Evolutionary conservation across 1,140 invertebrate genomes (phyloP), one percentile per base, ranked within the genome.

Genomic region (Anastatus disparis): DNA sequence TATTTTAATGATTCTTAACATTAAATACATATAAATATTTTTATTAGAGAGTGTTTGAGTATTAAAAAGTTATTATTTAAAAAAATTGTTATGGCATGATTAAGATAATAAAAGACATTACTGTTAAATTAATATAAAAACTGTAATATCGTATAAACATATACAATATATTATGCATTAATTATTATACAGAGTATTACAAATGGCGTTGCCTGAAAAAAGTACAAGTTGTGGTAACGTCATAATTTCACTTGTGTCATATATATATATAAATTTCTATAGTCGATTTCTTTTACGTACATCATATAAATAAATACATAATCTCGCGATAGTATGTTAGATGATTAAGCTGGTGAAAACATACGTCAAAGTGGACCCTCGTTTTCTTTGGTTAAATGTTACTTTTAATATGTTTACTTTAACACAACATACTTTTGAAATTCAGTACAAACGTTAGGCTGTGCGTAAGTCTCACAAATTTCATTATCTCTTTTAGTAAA

Each of bases 301-400:
- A 1, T 26, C 48, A 24, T 46, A 56, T 63, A 70, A 63, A 70
- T 70, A 70, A 70, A 55, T 56, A 70, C 35, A 46, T 46, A 63
- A 70, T 70, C 59, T 70, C 68, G 29, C 50, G 13, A 44, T 59
- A 59, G 31, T 40, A 31, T 46, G 52, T 38, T 70, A 53, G 53
- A 3, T 17, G 10, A 22, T 62, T 70, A 3, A 63, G 35, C 8
- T 40, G 3, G 15, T 70, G 27, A 65, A 58, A 64, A 65, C 22
- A 65, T 12, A 71, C 35, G 50, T 65, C 22, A 55, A 56, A 64
- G 27, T 70, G 40, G 69, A 71, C 42, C 52, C 53, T 58, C 44
- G 50, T 58, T 64, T 71, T 71, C 61, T 64, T 64, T 71, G 69
- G 61, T 71, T 64, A 71, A 46, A 56, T 44, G 38, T 70, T n/a